These are phyloP conservation scores for Ruditapes philippinarum DNA, from an alignment of 1,140 invertebrate species.

Conservation along the genomic window DNA sequence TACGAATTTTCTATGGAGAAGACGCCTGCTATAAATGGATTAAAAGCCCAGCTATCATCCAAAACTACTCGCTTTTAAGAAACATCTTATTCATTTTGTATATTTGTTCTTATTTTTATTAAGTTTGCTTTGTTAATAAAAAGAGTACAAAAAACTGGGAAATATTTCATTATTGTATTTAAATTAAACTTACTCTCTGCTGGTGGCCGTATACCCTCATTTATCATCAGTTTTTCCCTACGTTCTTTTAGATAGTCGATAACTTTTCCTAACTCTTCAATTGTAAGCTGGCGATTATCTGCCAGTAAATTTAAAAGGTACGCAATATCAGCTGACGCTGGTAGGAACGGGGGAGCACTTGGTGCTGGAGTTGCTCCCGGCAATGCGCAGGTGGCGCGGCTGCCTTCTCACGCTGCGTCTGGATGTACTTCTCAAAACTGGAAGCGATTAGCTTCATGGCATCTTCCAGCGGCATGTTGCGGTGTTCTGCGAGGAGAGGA, in stretches of 20 bases:
- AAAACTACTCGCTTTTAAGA: no score
- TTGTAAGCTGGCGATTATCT: constrained; percentile 93
- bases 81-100: no score
- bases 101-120: no score
- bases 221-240: constrained; percentile 87
- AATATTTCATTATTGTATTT: no score
- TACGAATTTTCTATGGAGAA: no score
- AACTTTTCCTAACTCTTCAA: constrained; percentile 93
- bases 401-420: constrained; percentile 77
- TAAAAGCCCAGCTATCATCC: no score
- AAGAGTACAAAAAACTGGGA: no score
- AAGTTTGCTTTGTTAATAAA: no score
- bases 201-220: constrained; percentile 2
- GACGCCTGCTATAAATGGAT: no score
- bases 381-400: constrained; percentile 14
- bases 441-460: constrained; percentile 92
- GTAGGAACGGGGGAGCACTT: constrained; percentile 59
- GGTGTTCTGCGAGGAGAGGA: constrained; percentile 90
- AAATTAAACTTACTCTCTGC: constrained; percentile 29
- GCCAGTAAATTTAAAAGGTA: constrained; percentile 93
- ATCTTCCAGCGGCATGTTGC: constrained; percentile 98
- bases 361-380: constrained; percentile 29
- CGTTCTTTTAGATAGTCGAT: constrained; percentile 93
- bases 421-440: constrained; percentile 93
- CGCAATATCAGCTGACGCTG: constrained; percentile 86